phyloP scores from a whole-genome alignment of 2,113 vertebrate genomes.

The Gopherus evgoodei region DNA sequence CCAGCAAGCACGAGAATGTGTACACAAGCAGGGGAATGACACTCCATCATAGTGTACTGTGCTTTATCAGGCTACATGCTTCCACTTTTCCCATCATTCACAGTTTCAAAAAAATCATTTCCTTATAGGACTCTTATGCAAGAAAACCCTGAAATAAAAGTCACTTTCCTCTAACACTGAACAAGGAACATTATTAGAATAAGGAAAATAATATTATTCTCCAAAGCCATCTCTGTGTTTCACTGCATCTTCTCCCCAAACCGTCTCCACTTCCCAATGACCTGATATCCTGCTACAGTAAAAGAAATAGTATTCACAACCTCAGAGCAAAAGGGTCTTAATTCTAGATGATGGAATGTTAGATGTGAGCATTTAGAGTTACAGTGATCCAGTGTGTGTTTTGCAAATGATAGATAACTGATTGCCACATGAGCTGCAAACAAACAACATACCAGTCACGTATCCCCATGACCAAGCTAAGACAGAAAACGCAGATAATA shows the following conservation, averaged over 20 bases:
- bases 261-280: not conserved
- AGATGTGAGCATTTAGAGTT: not conserved
- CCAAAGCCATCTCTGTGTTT: not conserved
- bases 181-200: not conserved
- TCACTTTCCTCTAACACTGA: not conserved
- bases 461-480: not conserved
- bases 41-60: not conserved
- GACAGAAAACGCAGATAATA: not conserved
- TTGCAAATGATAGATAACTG: not conserved
- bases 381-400: not conserved
- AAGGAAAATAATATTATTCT: not conserved
- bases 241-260: not conserved
- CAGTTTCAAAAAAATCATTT: not conserved
- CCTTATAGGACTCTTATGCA: not conserved
- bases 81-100: not conserved
- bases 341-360: not conserved
- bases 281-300: not conserved
- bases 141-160: not conserved
- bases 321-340: not conserved
- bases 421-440: not conserved
- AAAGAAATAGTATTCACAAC: not conserved
- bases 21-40: not conserved
- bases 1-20: not conserved
- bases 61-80: not conserved
- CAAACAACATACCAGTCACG: rapidly evolving